Conservation (phyloP, 1,140 invertebrate species). For the Brachionus plicatilis region DNA sequence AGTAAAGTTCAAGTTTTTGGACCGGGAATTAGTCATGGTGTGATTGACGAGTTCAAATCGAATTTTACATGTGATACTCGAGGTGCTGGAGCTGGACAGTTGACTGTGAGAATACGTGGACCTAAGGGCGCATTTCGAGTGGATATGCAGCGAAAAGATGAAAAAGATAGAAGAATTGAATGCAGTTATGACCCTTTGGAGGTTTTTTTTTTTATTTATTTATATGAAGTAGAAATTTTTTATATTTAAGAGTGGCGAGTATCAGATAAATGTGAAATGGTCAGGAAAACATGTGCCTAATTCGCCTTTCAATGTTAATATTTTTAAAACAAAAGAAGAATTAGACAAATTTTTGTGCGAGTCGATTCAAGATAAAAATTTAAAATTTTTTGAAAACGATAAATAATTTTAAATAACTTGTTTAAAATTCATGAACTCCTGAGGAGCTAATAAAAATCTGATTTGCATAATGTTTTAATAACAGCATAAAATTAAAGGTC, state of each 20-base stretch:
- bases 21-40: conserved; percentile 89
- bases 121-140: conserved; percentile 97
- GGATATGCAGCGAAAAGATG: conserved; percentile 96
- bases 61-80: conserved; percentile 94
- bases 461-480: not conserved
- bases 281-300: conserved; percentile 86
- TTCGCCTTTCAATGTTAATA: conserved; percentile 95
- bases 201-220: conserved; percentile 57
- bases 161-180: conserved; percentile 92
- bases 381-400: not conserved
- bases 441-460: no score
- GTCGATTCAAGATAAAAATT: not conserved
- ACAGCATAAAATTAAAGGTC: no score
- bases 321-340: conserved; percentile 59
- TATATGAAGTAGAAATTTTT: not conserved
- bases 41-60: conserved; percentile 88
- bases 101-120: conserved; percentile 89
- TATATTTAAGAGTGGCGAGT: conserved; percentile 67
- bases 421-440: no score
- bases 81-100: conserved; percentile 78
- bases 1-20: conserved; percentile 68
- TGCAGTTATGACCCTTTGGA: conserved; percentile 97
- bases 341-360: conserved; percentile 9
- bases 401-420: not conserved
- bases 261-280: conserved; percentile 95